These are phyloP conservation scores for Acyrthosiphon pisum DNA, from an alignment of 1,140 invertebrate genomes.

Conservation along the genomic window DNA sequence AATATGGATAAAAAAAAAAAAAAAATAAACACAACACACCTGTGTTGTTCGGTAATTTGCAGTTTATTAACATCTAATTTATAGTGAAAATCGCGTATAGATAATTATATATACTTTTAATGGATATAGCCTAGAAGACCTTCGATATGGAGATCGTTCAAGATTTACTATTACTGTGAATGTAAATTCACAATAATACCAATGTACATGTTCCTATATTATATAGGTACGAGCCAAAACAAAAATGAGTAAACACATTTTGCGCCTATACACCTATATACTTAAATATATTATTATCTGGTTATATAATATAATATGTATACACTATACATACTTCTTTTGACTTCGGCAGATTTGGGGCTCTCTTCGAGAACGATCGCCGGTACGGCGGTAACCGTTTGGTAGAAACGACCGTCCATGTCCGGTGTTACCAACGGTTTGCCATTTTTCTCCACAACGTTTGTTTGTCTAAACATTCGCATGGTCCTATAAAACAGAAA, in stretches of 20 bases:
- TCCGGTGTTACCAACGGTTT: conserved; percentile 58
- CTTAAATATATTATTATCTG: neutral
- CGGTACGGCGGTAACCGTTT: conserved; percentile 67
- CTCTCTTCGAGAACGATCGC: conserved; percentile 67
- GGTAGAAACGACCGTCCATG: conserved; percentile 64
- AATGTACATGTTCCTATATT: neutral
- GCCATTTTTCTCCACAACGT: conserved; percentile 59
- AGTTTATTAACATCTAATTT: neutral
- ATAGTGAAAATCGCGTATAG: neutral
- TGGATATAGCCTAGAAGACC: neutral
- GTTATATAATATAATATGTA: neutral
- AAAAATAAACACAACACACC: neutral
- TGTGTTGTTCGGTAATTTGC: neutral
- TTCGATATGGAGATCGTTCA: neutral
- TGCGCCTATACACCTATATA: neutral
- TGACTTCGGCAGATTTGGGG: conserved; percentile 60
- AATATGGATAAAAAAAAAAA: neutral
- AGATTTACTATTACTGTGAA: neutral
- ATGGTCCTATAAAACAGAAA: conserved; percentile 21
- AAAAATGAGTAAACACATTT: neutral
- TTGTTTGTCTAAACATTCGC: conserved; percentile 38
- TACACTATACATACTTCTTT: conserved; percentile 59
- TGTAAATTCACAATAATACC: neutral
- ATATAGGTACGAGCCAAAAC: neutral
- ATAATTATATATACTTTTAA: neutral